These are phyloP conservation scores for Ephialtes manifestator DNA, from an alignment of 2,888 invertebrate species.

Conservation along the genomic window DNA sequence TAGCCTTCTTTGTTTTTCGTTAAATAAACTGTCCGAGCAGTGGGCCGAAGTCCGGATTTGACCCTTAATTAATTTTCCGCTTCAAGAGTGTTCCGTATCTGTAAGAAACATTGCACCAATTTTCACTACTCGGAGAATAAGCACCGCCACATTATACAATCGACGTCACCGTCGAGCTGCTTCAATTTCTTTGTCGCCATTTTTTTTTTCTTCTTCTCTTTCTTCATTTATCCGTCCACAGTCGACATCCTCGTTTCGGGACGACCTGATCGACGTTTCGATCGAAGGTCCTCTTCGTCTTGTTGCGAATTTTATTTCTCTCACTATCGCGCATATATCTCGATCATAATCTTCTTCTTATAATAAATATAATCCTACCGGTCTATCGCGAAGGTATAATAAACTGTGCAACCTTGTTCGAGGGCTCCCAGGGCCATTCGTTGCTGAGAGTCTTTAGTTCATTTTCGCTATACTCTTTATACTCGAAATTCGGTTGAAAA, in stretches of 20 bases:
- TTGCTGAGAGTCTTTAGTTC: constrained; percentile 57
- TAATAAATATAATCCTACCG: constrained; percentile 31
- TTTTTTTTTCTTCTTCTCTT: not conserved
- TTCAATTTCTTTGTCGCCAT: constrained; percentile 37
- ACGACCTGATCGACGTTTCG: not conserved
- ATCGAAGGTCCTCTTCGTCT: constrained; percentile 2
- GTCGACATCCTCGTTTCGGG: constrained; percentile 3
- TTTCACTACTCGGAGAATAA: constrained; percentile 67
- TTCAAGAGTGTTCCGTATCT: constrained; percentile 26
- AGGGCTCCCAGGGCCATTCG: constrained; percentile 68
- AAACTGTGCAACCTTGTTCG: constrained; percentile 69
- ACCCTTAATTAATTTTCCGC: not conserved
- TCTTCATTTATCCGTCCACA: not conserved
- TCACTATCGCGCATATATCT: constrained; percentile 41
- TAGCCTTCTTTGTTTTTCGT: constrained; percentile 17
- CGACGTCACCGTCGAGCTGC: constrained; percentile 54
- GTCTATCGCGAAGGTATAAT: constrained; percentile 48
- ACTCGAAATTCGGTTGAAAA: constrained; percentile 14
- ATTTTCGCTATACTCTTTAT: constrained; percentile 15
- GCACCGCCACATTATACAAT: constrained; percentile 68
- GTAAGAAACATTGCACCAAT: constrained; percentile 69
- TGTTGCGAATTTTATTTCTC: constrained; percentile 9
- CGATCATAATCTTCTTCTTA: constrained; percentile 24
- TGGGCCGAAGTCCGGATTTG: not conserved
- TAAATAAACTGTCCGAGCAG: constrained; percentile 32